phyloP scores from a whole-genome alignment of 2,888 invertebrate genomes.

The Steinernema hermaphroditum region DNA sequence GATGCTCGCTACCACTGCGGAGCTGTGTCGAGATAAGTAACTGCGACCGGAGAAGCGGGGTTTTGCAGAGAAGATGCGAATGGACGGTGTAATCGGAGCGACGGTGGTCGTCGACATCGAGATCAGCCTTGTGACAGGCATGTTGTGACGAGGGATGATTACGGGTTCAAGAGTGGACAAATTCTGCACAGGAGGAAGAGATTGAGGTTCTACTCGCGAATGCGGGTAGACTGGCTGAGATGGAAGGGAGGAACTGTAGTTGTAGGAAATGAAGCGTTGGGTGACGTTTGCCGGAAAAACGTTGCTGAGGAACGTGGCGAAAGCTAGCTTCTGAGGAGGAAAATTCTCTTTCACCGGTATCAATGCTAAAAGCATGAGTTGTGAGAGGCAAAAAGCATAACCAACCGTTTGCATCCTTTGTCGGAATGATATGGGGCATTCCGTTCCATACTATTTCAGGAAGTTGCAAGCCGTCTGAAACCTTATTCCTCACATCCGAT shows the following conservation, averaged over 20 bases:
- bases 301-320: constrained; percentile 16
- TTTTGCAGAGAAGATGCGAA: constrained; percentile 30
- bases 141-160: neutral
- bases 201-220: neutral
- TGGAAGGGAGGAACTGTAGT: neutral
- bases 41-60: neutral
- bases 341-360: neutral
- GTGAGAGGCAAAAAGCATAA: neutral
- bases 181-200: neutral
- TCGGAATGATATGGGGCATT: neutral
- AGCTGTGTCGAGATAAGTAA: constrained; percentile 18
- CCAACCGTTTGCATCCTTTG: neutral
- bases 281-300: constrained; percentile 15
- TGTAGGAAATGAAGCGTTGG: constrained; percentile 10
- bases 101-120: neutral
- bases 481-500: neutral
- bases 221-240: neutral
- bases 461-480: neutral
- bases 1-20: neutral
- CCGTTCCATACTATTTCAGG: neutral
- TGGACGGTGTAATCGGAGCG: neutral
- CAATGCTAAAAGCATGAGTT: neutral
- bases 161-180: neutral
- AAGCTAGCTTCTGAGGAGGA: neutral
- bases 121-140: neutral